phyloP scores from a whole-genome alignment of 2,888 invertebrate species.

The Choreutis nemorana region DNA sequence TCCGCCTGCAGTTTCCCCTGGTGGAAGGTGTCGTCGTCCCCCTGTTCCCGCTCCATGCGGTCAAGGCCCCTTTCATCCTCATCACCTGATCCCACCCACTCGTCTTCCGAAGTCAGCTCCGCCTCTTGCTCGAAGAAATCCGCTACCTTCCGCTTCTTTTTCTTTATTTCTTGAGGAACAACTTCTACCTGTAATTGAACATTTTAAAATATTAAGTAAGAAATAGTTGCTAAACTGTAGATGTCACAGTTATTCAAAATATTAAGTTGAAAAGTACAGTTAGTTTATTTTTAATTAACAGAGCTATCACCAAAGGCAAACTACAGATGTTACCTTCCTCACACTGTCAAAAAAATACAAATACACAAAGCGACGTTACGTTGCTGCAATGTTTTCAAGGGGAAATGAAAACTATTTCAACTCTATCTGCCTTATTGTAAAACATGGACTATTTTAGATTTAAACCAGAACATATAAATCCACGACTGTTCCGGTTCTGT shows the following conservation, averaged over 20 bases:
- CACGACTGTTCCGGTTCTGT: no score
- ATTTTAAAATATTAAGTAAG: not conserved
- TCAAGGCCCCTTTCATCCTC: constrained; percentile 86
- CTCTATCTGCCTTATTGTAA: no score
- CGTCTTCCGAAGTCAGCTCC: constrained; percentile 86
- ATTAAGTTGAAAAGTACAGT: not conserved
- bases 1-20: constrained; percentile 79
- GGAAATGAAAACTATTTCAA: no score
- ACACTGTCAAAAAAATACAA: no score
- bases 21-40: constrained; percentile 84
- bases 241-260: not conserved
- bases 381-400: no score
- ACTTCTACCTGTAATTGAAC: constrained; percentile 34
- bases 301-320: no score
- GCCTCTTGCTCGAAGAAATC: constrained; percentile 92
- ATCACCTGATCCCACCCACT: constrained; percentile 84
- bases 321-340: no score
- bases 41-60: constrained; percentile 82
- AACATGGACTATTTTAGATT: no score
- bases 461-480: no score
- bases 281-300: no score
- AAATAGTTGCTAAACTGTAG: not conserved
- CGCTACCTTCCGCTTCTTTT: constrained; percentile 56
- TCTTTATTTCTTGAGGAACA: constrained; percentile 20
- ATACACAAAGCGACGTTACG: no score